Evolutionary conservation across 2,888 invertebrate species (phyloP).

Genomic region (Hecatera dysodea): DNA sequence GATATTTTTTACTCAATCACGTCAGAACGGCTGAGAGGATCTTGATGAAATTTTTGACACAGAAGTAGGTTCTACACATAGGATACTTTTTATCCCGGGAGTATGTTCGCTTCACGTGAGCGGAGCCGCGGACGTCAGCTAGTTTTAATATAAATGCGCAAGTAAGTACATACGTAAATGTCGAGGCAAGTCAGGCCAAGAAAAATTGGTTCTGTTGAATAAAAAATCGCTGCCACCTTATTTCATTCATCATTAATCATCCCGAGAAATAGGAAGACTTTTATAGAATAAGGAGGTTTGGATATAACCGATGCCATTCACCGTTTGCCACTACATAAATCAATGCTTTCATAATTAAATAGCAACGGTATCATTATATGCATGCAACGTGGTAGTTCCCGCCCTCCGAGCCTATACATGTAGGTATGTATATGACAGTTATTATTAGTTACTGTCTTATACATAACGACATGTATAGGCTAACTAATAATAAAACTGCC

Average conservation of each 20-base stretch:
- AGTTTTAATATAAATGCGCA: neutral
- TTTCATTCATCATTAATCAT: conserved; percentile 48
- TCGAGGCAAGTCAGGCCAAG: neutral
- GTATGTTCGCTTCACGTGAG: too few relatives aligned
- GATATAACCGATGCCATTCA: conserved; percentile 18
- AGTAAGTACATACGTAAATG: neutral
- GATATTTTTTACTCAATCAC: too few relatives aligned
- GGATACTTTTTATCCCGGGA: too few relatives aligned
- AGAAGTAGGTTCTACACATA: too few relatives aligned
- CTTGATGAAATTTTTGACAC: too few relatives aligned
- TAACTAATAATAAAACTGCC: neutral
- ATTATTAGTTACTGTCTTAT: too few relatives aligned
- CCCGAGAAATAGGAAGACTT: conserved; percentile 19
- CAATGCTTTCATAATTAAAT: conserved; percentile 30
- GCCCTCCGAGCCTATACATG: neutral
- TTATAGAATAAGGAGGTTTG: conserved; percentile 33
- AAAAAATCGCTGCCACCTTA: conserved; percentile 4
- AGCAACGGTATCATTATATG: conserved; percentile 8
- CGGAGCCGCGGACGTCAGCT: too few relatives aligned
- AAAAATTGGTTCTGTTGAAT: neutral
- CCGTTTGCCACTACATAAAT: conserved; percentile 34
- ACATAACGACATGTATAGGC: too few relatives aligned
- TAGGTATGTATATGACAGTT: neutral
- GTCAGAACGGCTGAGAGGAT: too few relatives aligned
- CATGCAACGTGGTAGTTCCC: conserved; percentile 1